Base-by-base conservation (phyloP, 2,888 invertebrate species). In the Scelioninae gen. 1 region DNA sequence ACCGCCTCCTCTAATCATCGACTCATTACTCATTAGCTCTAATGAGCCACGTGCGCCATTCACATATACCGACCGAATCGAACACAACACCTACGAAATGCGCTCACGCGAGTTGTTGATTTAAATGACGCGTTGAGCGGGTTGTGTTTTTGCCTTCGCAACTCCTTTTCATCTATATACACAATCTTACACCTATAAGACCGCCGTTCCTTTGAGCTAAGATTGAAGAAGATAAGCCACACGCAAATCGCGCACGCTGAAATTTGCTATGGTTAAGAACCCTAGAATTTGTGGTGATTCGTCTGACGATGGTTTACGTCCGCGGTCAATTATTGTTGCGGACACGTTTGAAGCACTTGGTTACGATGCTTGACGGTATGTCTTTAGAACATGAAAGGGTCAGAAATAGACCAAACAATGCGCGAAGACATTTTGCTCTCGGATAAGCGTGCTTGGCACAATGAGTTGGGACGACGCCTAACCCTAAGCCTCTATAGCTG, bases 1-100 rank as follows among this genome's bases (percentile, higher is more conserved):
- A 89, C 91, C 92, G 91, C 92, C 92, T 91, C 89, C 91, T 91
- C 90, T 92, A 92, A 92, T 92, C 92, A 91, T 91, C 91, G 90
- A 87, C 91, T 92, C 92, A 91, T 92, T 92, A 92, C 92, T 92
- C 92, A 92, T 92, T 92, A 92, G 90, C 86, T 75, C 91, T 92
- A 92, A 92, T 92, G 92, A 92, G 92, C 88, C 89, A 88, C 92
- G 91, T 88, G 91, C 89, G 88, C 89, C 88, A 85, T 88, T 86
- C 84, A 77, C 87, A 86, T 76, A 80, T 79, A 66, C n/a, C 40
- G 45, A 16, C 5, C 47, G 38, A 66, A 79, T 85, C 63, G 47
- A 13, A 82, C 47, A 74, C 78, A 82, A 86, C 84, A 85, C 83
- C 84, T 82, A 81, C 72, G 78, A 82, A 72, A 62, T 80, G 76